These are phyloP conservation scores for Stomatorhinus walkeri DNA, from an alignment of 2,797 vertebrate genomes.

Conservation along the genomic window DNA sequence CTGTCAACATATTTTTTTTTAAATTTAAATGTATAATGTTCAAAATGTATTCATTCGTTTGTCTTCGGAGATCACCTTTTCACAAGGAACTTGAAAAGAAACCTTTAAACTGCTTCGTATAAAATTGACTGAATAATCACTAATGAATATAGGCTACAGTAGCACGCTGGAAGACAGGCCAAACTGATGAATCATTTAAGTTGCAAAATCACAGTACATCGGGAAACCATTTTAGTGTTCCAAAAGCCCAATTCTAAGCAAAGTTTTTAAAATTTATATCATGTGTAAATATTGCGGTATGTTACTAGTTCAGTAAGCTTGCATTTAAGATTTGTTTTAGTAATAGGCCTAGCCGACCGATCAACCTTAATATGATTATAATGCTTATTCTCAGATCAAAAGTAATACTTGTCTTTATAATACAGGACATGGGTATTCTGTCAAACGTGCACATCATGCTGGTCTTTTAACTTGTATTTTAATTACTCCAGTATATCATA, in stretches of 20 bases:
- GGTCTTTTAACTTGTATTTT: neutral
- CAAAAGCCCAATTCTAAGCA: neutral
- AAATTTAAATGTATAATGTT: neutral
- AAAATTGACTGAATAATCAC: neutral
- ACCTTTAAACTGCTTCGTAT: neutral
- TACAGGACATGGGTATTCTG: neutral
- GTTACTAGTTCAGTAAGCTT: neutral
- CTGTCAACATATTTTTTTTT: neutral
- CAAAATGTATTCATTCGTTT: neutral
- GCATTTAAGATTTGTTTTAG: neutral
- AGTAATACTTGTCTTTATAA: neutral
- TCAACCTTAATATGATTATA: neutral
- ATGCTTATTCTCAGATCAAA: neutral
- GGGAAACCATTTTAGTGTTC: neutral
- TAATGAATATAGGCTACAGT: neutral
- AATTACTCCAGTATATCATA: neutral
- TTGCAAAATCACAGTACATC: neutral
- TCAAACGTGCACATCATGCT: neutral
- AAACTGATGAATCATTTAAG: neutral
- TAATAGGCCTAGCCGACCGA: neutral
- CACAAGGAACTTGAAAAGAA: neutral
- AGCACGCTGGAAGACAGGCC: neutral
- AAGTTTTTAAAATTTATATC: neutral
- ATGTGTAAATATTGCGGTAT: neutral
- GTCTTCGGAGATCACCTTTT: neutral